Evolutionary conservation across 2,797 vertebrate genomes (phyloP).

Genomic region (Mycteria americana): DNA sequence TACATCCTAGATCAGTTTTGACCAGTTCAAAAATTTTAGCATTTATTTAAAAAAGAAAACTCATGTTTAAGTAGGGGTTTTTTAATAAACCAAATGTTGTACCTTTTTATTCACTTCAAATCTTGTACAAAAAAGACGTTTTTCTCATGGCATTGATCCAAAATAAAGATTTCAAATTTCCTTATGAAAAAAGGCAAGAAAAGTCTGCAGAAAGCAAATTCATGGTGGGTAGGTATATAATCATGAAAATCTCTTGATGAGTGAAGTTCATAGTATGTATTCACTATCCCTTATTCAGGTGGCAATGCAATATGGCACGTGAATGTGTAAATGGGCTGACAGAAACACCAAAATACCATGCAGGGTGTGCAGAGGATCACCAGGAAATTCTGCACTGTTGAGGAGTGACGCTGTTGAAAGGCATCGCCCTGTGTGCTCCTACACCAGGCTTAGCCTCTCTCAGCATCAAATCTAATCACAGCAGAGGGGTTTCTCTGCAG

Average conservation of each 20-base stretch:
- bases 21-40: background rate
- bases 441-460: background rate
- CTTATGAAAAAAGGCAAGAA: background rate
- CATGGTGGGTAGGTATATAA: background rate
- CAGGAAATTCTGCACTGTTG: conserved; percentile 9
- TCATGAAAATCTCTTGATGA: background rate
- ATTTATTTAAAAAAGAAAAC: background rate
- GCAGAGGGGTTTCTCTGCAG: background rate
- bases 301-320: background rate
- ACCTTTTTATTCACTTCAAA: background rate
- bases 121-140: background rate
- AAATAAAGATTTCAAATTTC: conserved; percentile 1
- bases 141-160: background rate
- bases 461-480: background rate
- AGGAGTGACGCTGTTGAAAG: conserved; percentile 18
- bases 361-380: background rate
- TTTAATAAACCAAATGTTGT: background rate
- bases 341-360: conserved; percentile 4
- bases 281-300: background rate
- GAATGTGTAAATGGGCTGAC: background rate
- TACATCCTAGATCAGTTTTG: background rate
- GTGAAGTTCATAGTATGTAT: background rate
- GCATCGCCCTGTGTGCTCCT: background rate
- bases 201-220: background rate
- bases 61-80: background rate